These are phyloP conservation scores for Silurus glanis DNA, from an alignment of 2,113 vertebrate genomes.

Conservation along the genomic window DNA sequence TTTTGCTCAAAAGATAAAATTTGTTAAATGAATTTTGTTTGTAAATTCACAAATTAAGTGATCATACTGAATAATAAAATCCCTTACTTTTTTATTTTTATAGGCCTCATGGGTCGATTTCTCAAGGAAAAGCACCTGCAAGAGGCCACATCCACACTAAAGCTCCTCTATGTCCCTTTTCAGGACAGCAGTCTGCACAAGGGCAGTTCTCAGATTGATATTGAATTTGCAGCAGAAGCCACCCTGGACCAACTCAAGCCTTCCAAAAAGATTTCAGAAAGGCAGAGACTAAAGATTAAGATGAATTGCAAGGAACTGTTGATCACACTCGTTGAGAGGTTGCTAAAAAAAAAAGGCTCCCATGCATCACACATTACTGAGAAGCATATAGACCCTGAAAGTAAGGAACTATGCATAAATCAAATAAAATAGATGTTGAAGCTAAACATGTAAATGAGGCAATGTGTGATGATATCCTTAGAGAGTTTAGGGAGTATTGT, in stretches of 20 bases:
- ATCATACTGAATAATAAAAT: no score
- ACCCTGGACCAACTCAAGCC: background rate
- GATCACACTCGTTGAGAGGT: conserved; percentile 40
- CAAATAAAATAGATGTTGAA: conserved; percentile 44
- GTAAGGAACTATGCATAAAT: conserved; percentile 30
- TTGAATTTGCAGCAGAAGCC: background rate
- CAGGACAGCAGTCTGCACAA: background rate
- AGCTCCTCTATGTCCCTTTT: background rate
- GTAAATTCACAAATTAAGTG: background rate
- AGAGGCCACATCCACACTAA: background rate
- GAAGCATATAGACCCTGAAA: conserved; percentile 43
- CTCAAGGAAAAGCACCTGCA: background rate
- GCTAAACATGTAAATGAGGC: conserved; percentile 34
- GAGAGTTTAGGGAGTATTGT: conserved; percentile 44
- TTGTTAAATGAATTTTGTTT: no score
- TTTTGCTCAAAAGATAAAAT: no score
- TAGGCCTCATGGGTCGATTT: background rate
- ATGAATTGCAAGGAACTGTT: conserved; percentile 42
- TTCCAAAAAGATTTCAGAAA: background rate
- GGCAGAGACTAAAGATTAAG: conserved; percentile 20
- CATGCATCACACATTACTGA: conserved; percentile 41
- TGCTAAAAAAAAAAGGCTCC: conserved; percentile 46
- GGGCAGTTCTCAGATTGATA: background rate
- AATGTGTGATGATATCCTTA: conserved; percentile 34
- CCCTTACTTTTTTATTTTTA: background rate